Evolutionary conservation across 2,113 vertebrate genomes (phyloP).

Genomic region (Brevimyrus niger): DNA sequence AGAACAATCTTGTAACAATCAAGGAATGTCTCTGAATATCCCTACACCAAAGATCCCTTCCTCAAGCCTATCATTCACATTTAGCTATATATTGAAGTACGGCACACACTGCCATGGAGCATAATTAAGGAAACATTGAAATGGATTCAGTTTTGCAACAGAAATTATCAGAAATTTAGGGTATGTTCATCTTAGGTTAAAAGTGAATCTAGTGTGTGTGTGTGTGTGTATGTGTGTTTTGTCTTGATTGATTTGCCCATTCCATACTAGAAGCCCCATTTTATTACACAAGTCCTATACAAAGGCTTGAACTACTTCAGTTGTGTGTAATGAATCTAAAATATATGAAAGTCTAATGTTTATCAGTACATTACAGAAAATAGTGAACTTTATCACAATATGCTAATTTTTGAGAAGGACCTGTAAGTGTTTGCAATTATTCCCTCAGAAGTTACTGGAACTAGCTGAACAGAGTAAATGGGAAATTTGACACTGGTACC

Average conservation of each 20-base stretch:
- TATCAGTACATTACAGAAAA: too few species aligned
- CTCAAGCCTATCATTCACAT: not conserved
- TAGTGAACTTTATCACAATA: too few species aligned
- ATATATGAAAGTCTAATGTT: too few species aligned
- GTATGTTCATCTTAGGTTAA: not conserved
- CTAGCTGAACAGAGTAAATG: not conserved
- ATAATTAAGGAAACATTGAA: not conserved
- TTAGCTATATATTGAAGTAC: not conserved
- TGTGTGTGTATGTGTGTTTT: not conserved
- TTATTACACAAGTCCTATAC: not conserved
- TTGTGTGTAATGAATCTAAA: too few species aligned
- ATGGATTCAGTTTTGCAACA: not conserved
- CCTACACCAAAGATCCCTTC: not conserved
- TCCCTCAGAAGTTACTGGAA: not conserved
- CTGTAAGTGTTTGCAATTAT: not conserved
- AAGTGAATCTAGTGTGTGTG: not conserved
- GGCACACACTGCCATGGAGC: not conserved
- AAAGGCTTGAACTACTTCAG: too few species aligned
- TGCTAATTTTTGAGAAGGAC: too few species aligned
- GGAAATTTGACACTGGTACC: not conserved
- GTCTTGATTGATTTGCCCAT: not conserved
- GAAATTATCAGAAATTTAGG: not conserved
- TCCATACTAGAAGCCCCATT: not conserved
- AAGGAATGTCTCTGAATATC: not conserved
- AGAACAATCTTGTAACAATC: not conserved